Conservation (phyloP, 2,888 invertebrate genomes). For the Willowsia nigromaculata region DNA sequence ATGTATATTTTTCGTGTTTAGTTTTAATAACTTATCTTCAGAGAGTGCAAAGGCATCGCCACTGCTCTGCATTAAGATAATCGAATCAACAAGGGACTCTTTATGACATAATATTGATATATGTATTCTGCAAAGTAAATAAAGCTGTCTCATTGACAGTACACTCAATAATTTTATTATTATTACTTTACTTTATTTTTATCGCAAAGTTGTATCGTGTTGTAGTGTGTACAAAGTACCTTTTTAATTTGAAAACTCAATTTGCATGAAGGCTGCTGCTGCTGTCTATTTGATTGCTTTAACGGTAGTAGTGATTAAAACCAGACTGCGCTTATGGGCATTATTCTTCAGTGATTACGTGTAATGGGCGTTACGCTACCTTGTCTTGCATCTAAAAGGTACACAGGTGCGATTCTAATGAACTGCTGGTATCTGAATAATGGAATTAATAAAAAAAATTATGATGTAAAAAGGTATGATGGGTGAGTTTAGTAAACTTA, state of each 20-base stretch:
- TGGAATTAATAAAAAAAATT: slow-evolving; percentile 25
- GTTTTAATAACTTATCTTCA: background rate
- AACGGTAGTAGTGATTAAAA: slow-evolving; percentile 40
- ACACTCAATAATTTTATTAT: background rate
- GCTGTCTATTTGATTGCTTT: slow-evolving; percentile 24
- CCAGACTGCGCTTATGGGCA: slow-evolving; percentile 19
- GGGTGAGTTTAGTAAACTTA: too few relatives aligned
- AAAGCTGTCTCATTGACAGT: background rate
- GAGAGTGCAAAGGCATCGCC: background rate
- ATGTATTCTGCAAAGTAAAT: slow-evolving; percentile 14
- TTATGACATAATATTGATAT: background rate
- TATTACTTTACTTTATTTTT: background rate
- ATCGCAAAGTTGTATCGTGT: background rate
- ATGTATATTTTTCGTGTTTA: background rate
- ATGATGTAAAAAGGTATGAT: slow-evolving; percentile 3
- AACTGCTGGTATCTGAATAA: slow-evolving; percentile 5
- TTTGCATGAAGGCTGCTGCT: slow-evolving; percentile 22
- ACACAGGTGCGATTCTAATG: background rate
- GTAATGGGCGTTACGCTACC: slow-evolving; percentile 74
- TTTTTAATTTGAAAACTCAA: background rate
- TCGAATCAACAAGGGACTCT: background rate
- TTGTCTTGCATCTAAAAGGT: slow-evolving; percentile 58
- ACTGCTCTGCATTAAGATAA: background rate
- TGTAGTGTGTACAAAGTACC: background rate
- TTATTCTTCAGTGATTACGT: slow-evolving; percentile 46